Base-by-base conservation (phyloP, 2,113 vertebrate genomes). In the Ammodytes marinus region DNA sequence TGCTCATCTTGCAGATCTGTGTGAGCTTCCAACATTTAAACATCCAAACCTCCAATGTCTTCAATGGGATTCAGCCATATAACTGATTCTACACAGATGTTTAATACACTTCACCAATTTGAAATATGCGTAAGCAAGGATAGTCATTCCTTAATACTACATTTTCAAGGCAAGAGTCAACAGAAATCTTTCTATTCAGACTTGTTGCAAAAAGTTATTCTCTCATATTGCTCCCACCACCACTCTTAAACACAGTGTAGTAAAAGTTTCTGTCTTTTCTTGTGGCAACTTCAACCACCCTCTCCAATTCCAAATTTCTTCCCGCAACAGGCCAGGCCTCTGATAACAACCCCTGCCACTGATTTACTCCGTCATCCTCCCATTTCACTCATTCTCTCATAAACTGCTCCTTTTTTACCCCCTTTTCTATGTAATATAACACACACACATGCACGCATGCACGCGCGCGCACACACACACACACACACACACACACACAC, bases 351-450 rank as follows among this genome's bases (percentile, higher is more conserved):
- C 49, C 27, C 54, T 65, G 79, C 80, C 42, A 27, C 76, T 72
- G 73, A 85, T 86, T 85, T 84, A 64, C 77, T 84, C 79, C 68
- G 74, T 82, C 65, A 87, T 88, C 64, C 76, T 78, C 39, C n/a
- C 52, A 50, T 80, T 83, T 80, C 71, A 64, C 70, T 78, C 71
- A 59, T 72, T 75, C 68, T 79, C 80, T 86, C 84, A 84, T 80
- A 82, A 91, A 84, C 86, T 79, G 75, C 75, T 75, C 58, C 19
- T 78, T 69, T 83, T 79, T 72, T 57, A 58, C 42, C 66, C 83
- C 46, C 53, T 40, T 39, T 86, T 59, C 59, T 55, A 69, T 74
- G 73, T 27, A 27, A 27, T 27, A 27, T 27, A 27, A 69, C 50
- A 80, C 61, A 67, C 37, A 69, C 35, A 63, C 5, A 70, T 17